phyloP scores from a whole-genome alignment of 2,888 invertebrate species.

The Syrista parreyssii region DNA sequence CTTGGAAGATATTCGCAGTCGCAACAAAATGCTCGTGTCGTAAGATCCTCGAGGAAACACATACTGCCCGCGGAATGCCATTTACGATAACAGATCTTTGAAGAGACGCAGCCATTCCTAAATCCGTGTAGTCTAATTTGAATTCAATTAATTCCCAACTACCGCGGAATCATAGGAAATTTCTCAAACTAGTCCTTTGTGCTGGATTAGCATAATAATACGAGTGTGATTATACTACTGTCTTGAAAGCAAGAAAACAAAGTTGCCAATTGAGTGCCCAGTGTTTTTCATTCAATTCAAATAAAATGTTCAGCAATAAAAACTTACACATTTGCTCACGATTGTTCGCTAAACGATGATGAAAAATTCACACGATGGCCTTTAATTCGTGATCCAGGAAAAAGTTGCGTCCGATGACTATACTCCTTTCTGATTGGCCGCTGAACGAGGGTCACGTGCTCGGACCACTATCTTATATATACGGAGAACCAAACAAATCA shows the following conservation, averaged over 20 bases:
- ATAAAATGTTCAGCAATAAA: neutral
- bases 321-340: neutral
- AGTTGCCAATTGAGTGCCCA: neutral
- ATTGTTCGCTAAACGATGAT: neutral
- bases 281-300: neutral
- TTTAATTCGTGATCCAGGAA: neutral
- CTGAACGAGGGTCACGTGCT: neutral
- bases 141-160: neutral
- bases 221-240: neutral
- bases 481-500: neutral
- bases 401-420: neutral
- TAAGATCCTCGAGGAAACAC: neutral
- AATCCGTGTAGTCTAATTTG: neutral
- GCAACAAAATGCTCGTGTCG: neutral
- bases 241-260: neutral
- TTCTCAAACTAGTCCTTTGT: neutral
- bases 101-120: neutral
- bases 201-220: neutral
- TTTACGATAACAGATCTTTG: neutral
- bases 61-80: neutral
- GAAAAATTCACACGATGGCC: neutral
- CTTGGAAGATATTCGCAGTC: neutral
- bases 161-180: neutral
- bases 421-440: neutral
- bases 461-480: neutral